These are phyloP conservation scores for Saguinus midas DNA, from an alignment of 2,113 vertebrate species.

Conservation along the genomic window DNA sequence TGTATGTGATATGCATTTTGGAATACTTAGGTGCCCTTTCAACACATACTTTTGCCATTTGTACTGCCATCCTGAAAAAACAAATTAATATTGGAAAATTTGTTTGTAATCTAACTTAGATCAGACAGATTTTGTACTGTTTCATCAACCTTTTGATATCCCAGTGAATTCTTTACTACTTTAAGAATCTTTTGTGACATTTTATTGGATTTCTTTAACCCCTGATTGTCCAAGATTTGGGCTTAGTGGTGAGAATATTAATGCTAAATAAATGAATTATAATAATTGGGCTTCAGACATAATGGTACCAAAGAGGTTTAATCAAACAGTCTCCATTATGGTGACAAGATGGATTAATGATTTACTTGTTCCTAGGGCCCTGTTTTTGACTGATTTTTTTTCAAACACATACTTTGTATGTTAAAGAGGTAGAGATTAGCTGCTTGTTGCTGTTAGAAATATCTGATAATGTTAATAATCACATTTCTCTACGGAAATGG, in stretches of 20 bases:
- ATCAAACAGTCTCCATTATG: not conserved
- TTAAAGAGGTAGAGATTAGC: not conserved
- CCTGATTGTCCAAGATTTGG: not conserved
- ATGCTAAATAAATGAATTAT: slow-evolving; percentile 31
- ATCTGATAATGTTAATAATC: not conserved
- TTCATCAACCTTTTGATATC: not conserved
- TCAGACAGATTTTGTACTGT: not conserved
- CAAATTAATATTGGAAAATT: not conserved
- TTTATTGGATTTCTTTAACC: not conserved
- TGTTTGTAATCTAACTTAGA: not conserved
- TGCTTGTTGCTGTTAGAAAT: not conserved
- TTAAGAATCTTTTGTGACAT: not conserved
- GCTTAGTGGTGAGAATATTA: not conserved
- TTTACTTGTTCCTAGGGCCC: not conserved
- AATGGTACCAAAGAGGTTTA: not conserved
- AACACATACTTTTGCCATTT: not conserved
- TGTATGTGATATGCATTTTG: not conserved
- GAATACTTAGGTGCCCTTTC: not conserved
- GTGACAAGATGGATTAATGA: not conserved
- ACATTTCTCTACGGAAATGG: not conserved
- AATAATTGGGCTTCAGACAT: not conserved
- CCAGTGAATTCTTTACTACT: not conserved
- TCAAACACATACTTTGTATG: not conserved
- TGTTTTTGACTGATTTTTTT: slow-evolving; percentile 2
- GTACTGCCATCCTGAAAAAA: not conserved